These are phyloP conservation scores for Dromius quadrimaculatus DNA, from an alignment of 2,888 invertebrate genomes.

Conservation along the genomic window DNA sequence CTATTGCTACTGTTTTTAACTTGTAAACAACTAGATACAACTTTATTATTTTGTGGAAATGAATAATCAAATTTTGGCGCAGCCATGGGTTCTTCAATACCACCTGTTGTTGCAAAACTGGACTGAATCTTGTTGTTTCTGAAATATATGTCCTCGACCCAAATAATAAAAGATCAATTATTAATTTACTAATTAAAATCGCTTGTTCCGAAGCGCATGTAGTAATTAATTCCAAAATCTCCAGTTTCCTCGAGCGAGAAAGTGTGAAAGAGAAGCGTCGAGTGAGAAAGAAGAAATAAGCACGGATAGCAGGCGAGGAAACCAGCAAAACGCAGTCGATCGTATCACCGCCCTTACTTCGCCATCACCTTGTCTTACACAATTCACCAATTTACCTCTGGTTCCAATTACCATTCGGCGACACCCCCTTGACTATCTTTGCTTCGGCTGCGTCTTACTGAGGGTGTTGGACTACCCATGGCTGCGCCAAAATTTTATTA, in stretches of 20 bases:
- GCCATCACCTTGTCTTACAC: slow-evolving; percentile 40
- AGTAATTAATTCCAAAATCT: slow-evolving; percentile 49
- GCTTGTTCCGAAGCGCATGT: slow-evolving; percentile 48
- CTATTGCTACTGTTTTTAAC: slow-evolving; percentile 1
- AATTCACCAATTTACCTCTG: slow-evolving; percentile 47
- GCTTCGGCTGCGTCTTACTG: no score
- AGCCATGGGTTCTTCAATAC: background rate
- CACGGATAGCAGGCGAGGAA: slow-evolving; percentile 4
- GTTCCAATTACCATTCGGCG: slow-evolving; percentile 47
- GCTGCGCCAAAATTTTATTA: no score
- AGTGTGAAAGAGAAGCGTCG: slow-evolving; percentile 30
- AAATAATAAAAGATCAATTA: slow-evolving; percentile 51
- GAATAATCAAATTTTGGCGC: background rate
- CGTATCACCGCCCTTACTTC: slow-evolving; percentile 9
- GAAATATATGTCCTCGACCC: slow-evolving; percentile 45
- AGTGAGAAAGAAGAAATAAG: background rate
- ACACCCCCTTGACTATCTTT: slow-evolving; percentile 35
- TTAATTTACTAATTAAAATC: slow-evolving; percentile 50
- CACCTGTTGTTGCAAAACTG: background rate
- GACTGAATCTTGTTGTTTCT: no score
- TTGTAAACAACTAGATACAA: slow-evolving; percentile 13
- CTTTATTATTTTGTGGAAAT: slow-evolving; percentile 5
- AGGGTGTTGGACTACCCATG: no score
- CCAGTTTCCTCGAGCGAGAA: slow-evolving; percentile 42
- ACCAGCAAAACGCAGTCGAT: slow-evolving; percentile 38